These are phyloP conservation scores for Microctonus aethiopoides DNA, from an alignment of 2,888 invertebrate genomes.

Conservation along the genomic window DNA sequence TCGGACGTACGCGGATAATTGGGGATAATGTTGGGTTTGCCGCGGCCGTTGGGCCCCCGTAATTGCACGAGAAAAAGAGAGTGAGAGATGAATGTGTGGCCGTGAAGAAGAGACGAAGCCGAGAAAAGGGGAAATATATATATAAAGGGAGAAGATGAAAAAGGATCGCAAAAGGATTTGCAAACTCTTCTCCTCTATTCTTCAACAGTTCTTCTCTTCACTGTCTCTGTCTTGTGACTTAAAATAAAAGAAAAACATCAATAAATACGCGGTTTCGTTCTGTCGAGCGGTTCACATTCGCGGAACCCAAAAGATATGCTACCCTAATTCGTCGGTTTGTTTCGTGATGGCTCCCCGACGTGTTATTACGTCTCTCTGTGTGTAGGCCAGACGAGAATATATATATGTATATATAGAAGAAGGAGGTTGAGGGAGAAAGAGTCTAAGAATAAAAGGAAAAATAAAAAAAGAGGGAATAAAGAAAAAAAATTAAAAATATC, in stretches of 20 bases:
- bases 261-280: conserved; percentile 41
- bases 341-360: conserved; percentile 55
- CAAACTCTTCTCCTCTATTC: conserved; percentile 32
- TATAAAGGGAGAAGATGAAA: conserved; percentile 18
- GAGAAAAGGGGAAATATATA: conserved; percentile 3
- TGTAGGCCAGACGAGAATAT: conserved; percentile 27
- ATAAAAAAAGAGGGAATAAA: no score
- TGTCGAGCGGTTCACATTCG: conserved; percentile 58
- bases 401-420: no score
- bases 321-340: conserved; percentile 61
- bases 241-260: conserved; percentile 33
- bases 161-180: conserved; percentile 23
- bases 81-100: conserved; percentile 51
- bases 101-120: conserved; percentile 9
- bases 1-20: conserved; percentile 64
- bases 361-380: conserved; percentile 55
- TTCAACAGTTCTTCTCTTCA: conserved; percentile 30
- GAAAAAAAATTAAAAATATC: no score
- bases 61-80: conserved; percentile 57
- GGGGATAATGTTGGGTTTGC: conserved; percentile 65
- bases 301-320: conserved; percentile 55
- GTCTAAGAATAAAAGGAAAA: no score
- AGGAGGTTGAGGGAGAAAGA: no score
- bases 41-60: conserved; percentile 52
- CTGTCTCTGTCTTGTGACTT: conserved; percentile 41